A percentile compares a stretch with the other conserved stretches of the same genome.
These are phyloP conservation scores for Macropis europaea DNA, from an alignment of 2,888 invertebrate species.

Conservation along the genomic window DNA sequence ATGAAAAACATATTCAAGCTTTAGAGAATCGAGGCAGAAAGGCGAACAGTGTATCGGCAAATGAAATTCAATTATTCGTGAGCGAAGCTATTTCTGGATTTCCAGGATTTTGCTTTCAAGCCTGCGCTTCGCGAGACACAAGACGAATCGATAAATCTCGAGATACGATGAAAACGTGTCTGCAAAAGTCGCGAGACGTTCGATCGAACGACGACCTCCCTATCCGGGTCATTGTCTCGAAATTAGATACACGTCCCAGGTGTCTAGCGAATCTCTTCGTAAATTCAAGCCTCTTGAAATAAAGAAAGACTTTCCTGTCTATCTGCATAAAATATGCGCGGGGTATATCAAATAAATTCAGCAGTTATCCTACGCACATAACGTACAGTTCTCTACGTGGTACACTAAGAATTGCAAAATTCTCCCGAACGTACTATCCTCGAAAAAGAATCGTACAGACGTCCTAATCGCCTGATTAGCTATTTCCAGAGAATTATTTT, in stretches of 20 bases:
- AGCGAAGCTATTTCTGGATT: slow-evolving; percentile 23
- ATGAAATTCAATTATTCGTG: slow-evolving; percentile 10
- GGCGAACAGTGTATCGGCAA: background rate
- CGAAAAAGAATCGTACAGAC: no score
- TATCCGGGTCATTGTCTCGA: slow-evolving; percentile 19
- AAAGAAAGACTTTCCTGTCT: no score
- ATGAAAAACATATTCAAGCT: no score
- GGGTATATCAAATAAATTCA: no score
- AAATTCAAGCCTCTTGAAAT: background rate
- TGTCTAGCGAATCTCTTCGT: background rate
- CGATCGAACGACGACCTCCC: slow-evolving; percentile 27
- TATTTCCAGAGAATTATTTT: no score
- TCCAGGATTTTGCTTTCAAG: slow-evolving; percentile 6
- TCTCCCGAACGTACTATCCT: no score
- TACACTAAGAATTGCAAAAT: no score
- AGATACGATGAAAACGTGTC: slow-evolving; percentile 16
- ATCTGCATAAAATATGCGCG: no score
- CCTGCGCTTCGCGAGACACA: slow-evolving; percentile 7
- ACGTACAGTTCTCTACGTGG: no score
- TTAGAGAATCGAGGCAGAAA: no score
- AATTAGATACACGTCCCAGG: background rate
- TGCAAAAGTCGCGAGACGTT: slow-evolving; percentile 8
- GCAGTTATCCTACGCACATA: no score
- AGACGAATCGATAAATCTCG: slow-evolving; percentile 41
- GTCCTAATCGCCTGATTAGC: no score